Conservation (phyloP, 1,140 invertebrate species). For the Ceratina calcarata region DNA sequence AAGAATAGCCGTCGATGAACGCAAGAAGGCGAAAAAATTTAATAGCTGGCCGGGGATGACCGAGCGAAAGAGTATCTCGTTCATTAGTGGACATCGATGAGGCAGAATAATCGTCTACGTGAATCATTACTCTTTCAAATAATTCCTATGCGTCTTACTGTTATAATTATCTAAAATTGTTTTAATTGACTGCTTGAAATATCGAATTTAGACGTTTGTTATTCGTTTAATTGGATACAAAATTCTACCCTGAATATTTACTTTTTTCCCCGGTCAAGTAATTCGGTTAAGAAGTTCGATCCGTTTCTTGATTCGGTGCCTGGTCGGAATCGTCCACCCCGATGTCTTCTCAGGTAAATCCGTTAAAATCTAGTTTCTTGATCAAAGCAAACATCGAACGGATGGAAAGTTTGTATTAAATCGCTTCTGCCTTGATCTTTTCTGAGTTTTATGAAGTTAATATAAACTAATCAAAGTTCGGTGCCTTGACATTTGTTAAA, state of each 20-base stretch:
- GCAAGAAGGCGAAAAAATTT: not conserved
- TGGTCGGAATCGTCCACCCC: not conserved
- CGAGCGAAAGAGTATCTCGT: not conserved
- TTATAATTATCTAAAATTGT: too few relatives aligned
- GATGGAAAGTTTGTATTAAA: slow-evolving; percentile 13
- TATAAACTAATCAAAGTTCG: not conserved
- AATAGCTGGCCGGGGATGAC: not conserved
- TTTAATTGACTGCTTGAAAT: too few relatives aligned
- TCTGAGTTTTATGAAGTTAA: not conserved
- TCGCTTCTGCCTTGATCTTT: slow-evolving; percentile 5
- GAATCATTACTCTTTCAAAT: too few relatives aligned
- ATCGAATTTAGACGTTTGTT: too few relatives aligned
- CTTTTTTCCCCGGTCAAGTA: too few relatives aligned
- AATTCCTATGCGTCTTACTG: not conserved
- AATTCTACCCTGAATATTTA: too few relatives aligned
- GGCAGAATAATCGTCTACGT: not conserved
- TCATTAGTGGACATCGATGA: not conserved
- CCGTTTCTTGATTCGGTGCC: too few relatives aligned
- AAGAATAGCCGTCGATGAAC: not conserved
- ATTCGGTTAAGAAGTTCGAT: too few relatives aligned
- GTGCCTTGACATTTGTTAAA: not conserved
- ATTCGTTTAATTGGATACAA: too few relatives aligned
- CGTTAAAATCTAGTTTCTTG: not conserved
- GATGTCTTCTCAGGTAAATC: not conserved
- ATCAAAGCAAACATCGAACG: not conserved